Conservation (phyloP, 2,888 invertebrate genomes). For the Apamea crenata region DNA sequence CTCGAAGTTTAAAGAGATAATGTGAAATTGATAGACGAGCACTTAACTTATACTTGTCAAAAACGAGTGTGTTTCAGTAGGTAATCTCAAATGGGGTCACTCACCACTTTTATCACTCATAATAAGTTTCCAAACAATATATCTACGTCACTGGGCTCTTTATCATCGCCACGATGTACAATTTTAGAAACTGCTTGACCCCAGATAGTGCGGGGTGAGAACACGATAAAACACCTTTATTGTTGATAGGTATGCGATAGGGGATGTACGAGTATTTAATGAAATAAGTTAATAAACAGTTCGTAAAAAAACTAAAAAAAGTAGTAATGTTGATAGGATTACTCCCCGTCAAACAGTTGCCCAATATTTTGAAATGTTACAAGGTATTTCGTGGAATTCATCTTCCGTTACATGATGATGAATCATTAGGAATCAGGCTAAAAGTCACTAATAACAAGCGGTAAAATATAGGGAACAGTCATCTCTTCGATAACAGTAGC, state of each 20-base stretch:
- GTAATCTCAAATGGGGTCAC: slow-evolving; percentile 66
- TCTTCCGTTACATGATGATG: background rate
- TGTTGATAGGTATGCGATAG: slow-evolving; percentile 51
- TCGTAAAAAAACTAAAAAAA: background rate
- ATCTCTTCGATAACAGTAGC: slow-evolving; percentile 1
- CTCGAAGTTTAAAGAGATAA: background rate
- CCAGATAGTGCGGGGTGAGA: slow-evolving; percentile 58
- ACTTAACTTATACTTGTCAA: slow-evolving; percentile 34
- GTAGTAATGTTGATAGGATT: background rate
- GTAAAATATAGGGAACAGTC: background rate
- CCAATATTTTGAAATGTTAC: slow-evolving; percentile 7
- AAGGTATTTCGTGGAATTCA: too few relatives aligned
- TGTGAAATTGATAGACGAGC: slow-evolving; percentile 22
- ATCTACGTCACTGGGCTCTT: slow-evolving; percentile 63
- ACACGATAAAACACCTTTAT: slow-evolving; percentile 72
- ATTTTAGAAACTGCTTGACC: slow-evolving; percentile 64
- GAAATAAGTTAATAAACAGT: slow-evolving; percentile 4
- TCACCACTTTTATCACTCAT: slow-evolving; percentile 64
- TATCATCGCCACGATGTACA: slow-evolving; percentile 62
- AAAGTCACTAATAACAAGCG: background rate
- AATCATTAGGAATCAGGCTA: slow-evolving; percentile 6
- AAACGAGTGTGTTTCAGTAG: slow-evolving; percentile 47
- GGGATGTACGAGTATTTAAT: slow-evolving; percentile 30
- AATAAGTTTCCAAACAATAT: slow-evolving; percentile 49
- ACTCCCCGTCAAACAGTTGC: background rate